phyloP scores from a whole-genome alignment of 2,113 vertebrate genomes.

The Chroicocephalus ridibundus region DNA sequence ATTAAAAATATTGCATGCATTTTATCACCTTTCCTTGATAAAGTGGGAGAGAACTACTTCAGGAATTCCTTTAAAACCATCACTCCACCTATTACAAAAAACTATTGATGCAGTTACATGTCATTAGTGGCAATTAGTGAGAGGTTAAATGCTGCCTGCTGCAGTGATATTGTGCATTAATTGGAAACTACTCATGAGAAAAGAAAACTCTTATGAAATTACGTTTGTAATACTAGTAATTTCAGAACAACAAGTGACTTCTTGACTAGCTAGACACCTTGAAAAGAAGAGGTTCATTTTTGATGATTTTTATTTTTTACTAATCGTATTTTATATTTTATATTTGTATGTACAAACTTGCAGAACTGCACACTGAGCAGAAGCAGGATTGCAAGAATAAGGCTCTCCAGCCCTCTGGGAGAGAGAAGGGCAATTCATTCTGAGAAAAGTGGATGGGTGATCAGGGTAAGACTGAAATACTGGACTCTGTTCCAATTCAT shows the following conservation, averaged over 20 bases:
- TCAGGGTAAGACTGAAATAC: background rate
- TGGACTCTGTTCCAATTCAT: background rate
- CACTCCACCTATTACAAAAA: conserved; percentile 18
- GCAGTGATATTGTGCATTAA: background rate
- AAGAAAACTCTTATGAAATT: background rate
- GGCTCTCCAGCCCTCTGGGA: background rate
- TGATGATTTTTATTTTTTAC: background rate
- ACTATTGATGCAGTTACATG: background rate
- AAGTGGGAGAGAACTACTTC: background rate
- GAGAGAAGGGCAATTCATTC: background rate
- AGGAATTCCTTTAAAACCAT: conserved; percentile 1
- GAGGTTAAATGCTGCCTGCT: conserved; percentile 35
- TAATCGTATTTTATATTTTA: background rate
- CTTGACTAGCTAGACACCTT: background rate
- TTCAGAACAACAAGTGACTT: background rate
- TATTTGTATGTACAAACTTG: background rate
- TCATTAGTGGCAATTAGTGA: conserved; percentile 44
- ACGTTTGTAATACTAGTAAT: background rate
- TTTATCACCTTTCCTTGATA: background rate
- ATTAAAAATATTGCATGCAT: background rate
- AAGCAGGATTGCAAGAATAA: background rate
- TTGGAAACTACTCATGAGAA: conserved; percentile 1
- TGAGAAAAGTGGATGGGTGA: background rate
- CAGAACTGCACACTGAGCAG: background rate
- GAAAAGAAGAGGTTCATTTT: background rate